Conservation (phyloP, 2,888 invertebrate species). For the Zaprionus lineosus region DNA sequence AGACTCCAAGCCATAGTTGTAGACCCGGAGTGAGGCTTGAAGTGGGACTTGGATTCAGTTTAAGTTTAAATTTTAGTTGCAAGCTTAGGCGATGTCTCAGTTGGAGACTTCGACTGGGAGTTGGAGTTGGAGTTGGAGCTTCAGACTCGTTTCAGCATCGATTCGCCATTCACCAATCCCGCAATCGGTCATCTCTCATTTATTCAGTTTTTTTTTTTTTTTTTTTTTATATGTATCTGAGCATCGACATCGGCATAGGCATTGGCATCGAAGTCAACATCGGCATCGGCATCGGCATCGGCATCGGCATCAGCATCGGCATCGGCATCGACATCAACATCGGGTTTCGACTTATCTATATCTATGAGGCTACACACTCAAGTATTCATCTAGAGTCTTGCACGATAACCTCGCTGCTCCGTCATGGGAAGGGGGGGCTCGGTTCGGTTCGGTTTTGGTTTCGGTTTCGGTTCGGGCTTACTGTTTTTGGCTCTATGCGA, state of each 20-base stretch:
- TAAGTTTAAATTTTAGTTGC: conserved; percentile 7
- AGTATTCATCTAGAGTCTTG: conserved; percentile 52
- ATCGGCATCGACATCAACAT: conserved; percentile 22
- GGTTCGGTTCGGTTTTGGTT: conserved; percentile 1
- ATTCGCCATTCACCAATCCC: conserved; percentile 31
- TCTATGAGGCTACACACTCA: conserved; percentile 32
- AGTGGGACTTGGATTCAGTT: conserved; percentile 7
- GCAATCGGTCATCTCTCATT: conserved; percentile 1
- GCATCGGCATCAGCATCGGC: conserved; percentile 38
- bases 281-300: conserved; percentile 15
- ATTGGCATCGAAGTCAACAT: conserved; percentile 20
- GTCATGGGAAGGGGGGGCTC: conserved; percentile 27
- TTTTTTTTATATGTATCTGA: conserved; percentile 40
- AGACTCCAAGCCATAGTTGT: conserved; percentile 1
- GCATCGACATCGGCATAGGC: conserved; percentile 38
- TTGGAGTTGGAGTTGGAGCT: too few species aligned
- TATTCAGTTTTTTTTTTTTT: conserved; percentile 25
- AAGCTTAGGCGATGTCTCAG: too few species aligned
- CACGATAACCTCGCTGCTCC: conserved; percentile 50
- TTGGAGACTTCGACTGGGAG: conserved; percentile 12
- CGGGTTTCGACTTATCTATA: conserved; percentile 31
- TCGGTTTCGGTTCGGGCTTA: conserved; percentile 38
- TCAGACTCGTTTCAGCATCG: conserved; percentile 51
- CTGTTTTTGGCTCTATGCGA: conserved; percentile 61
- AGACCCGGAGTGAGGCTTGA: conserved; percentile 5